A percentile compares a stretch with the other conserved stretches of the same genome.
These are phyloP conservation scores for Enteromius treurensis DNA, from an alignment of 2,797 vertebrate genomes.

Conservation along the genomic window DNA sequence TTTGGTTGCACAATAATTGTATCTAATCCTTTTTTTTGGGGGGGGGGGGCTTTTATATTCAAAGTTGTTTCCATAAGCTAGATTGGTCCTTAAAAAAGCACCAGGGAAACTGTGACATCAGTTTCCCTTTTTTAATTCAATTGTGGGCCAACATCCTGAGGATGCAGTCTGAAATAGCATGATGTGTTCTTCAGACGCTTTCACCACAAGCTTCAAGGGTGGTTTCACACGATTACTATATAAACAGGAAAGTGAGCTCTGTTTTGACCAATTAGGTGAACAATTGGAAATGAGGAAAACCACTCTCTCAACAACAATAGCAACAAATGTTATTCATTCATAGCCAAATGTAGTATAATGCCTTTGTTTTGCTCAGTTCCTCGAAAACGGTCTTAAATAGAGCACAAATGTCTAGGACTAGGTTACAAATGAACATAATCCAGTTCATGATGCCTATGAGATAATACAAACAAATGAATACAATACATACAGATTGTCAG, in stretches of 20 bases:
- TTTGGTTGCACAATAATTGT: not conserved
- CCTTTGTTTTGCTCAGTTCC: constrained; percentile 12
- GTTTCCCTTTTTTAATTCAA: constrained; percentile 62
- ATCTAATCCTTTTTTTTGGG: not conserved
- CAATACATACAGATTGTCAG: not conserved
- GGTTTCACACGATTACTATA: constrained; percentile 66
- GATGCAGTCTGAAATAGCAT: constrained; percentile 70
- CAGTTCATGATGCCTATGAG: not conserved
- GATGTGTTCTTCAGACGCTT: constrained; percentile 49
- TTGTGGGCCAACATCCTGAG: constrained; percentile 77
- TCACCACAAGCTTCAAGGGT: constrained; percentile 56
- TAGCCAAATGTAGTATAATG: not conserved
- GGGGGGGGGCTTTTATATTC: too few species aligned
- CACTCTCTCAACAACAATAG: not conserved
- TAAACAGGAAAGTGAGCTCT: constrained; percentile 76
- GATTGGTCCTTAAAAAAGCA: not conserved
- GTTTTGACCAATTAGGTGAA: constrained; percentile 29
- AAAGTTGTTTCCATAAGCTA: not conserved
- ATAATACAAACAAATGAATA: not conserved
- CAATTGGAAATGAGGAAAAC: not conserved
- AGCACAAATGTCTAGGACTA: not conserved
- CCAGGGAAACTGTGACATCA: constrained; percentile 45
- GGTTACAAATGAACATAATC: not conserved
- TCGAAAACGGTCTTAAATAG: not conserved
- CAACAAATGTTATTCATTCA: not conserved